phyloP scores from a whole-genome alignment of 2,888 invertebrate genomes.

The Metacarcinus magister region DNA sequence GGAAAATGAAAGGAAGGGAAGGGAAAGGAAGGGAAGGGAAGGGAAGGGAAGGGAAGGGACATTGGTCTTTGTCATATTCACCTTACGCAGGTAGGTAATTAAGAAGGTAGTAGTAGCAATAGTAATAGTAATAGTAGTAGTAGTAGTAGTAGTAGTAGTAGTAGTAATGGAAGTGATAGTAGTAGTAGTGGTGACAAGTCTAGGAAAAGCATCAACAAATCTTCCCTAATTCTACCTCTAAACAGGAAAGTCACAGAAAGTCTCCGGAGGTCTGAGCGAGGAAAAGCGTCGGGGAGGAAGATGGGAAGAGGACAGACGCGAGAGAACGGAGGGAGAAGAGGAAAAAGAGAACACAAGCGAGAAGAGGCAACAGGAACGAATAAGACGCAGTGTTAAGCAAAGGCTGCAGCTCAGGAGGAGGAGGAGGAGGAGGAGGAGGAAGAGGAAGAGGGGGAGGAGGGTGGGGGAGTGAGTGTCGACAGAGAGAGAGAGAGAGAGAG shows the following conservation, averaged over 20 bases:
- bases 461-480: not conserved
- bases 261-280: not conserved
- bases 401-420: too few relatives aligned
- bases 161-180: too few relatives aligned
- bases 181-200: not conserved
- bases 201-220: too few relatives aligned
- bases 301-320: too few relatives aligned
- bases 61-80: not conserved
- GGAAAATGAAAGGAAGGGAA: not conserved
- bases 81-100: too few relatives aligned
- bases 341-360: too few relatives aligned
- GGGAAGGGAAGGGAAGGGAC: not conserved
- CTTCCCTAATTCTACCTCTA: too few relatives aligned
- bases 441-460: not conserved
- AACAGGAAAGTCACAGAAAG: too few relatives aligned
- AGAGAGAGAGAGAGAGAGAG: conserved; percentile 26
- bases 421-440: not conserved
- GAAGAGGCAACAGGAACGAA: too few relatives aligned
- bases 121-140: too few relatives aligned
- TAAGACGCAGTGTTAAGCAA: too few relatives aligned
- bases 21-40: not conserved
- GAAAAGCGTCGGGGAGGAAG: not conserved
- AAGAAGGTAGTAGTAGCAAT: not conserved
- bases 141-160: too few relatives aligned
- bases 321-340: not conserved